Base-by-base conservation (phyloP, 2,888 invertebrate species). In the Amiota minor region DNA sequence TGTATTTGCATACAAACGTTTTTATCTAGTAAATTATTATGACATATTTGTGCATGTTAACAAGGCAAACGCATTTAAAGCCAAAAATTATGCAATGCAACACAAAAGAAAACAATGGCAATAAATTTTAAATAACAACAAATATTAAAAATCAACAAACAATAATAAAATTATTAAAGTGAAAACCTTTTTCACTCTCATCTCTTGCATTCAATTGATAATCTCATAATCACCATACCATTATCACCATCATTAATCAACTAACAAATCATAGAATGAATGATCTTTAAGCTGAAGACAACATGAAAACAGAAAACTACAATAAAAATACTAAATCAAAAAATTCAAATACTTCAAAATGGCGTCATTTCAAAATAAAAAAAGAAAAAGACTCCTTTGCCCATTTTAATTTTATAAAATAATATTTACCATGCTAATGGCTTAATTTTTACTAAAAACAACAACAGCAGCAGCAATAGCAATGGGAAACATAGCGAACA, bases 341-440 rank as follows among this genome's bases (percentile, higher is more conserved):
- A 50, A 50, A 50, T n/a, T 50, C 14, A 1, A 3, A n/a, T 9
- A n/a, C n/a, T n/a, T 50, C 53, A 50, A 50, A 50, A 50, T 50
- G 18, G 35, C 20, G 16, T 2, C 47, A 0, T 2, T 49, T 49
- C 10, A 35, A 9, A 35, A 47, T 75, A 74, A 64, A 77, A 64
- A 62, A 78, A n/a, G n/a, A 83, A 76, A 35, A 35, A 4, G 35
- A 35, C 2, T 6, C 0, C 79, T 81, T 74, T 75, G 80, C 79
- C 35, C 53, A 85, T 86, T 83, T 85, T 79, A 85, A 83, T 86
- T 86, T 81, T 78, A 79, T 83, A 81, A 76, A 86, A 83, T 81
- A 83, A 83, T 86, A 85, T 83, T 83, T 86, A 76, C 79, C 76
- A 75, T 72, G 82, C 86, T 86, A 83, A 83, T 86, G 84, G 83